These are phyloP conservation scores for Drosophila varians DNA, from an alignment of 1,140 invertebrate genomes.

Conservation along the genomic window DNA sequence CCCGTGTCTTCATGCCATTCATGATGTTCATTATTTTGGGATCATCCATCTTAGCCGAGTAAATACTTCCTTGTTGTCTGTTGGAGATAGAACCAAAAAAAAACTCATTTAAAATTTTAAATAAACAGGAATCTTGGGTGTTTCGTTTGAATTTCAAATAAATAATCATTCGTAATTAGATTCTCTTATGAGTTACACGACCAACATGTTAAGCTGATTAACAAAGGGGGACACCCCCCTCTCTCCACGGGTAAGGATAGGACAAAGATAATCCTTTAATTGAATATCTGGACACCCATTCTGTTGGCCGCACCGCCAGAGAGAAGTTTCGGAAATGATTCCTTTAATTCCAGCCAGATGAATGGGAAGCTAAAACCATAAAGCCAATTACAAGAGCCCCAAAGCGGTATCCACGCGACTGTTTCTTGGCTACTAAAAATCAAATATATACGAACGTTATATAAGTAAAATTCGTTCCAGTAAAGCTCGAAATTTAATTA, in stretches of 20 bases:
- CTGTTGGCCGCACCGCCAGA: not conserved
- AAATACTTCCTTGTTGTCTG: constrained; percentile 37
- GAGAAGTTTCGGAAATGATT: constrained; percentile 43
- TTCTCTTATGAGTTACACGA: not conserved
- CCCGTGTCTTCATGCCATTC: constrained; percentile 63
- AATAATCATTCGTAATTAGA: not conserved
- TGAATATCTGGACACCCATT: constrained; percentile 40
- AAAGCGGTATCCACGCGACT: constrained; percentile 62
- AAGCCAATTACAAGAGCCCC: constrained; percentile 48
- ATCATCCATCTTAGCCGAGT: constrained; percentile 53
- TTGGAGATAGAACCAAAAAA: constrained; percentile 6
- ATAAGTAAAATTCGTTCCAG: constrained; percentile 66
- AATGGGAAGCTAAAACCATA: constrained; percentile 53
- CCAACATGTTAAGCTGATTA: no score
- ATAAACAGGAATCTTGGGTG: constrained; percentile 2
- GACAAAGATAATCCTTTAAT: constrained; percentile 40
- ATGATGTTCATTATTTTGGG: constrained; percentile 67
- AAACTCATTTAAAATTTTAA: constrained; percentile 2
- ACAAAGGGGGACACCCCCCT: not conserved
- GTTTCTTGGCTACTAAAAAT: constrained; percentile 73
- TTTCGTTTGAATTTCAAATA: not conserved
- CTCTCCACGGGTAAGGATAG: not conserved
- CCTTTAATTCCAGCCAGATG: constrained; percentile 60
- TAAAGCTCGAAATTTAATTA: constrained; percentile 72
- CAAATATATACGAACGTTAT: constrained; percentile 50